These are phyloP conservation scores for Elephantulus edwardii DNA, from an alignment of 2,113 vertebrate genomes.

Conservation along the genomic window DNA sequence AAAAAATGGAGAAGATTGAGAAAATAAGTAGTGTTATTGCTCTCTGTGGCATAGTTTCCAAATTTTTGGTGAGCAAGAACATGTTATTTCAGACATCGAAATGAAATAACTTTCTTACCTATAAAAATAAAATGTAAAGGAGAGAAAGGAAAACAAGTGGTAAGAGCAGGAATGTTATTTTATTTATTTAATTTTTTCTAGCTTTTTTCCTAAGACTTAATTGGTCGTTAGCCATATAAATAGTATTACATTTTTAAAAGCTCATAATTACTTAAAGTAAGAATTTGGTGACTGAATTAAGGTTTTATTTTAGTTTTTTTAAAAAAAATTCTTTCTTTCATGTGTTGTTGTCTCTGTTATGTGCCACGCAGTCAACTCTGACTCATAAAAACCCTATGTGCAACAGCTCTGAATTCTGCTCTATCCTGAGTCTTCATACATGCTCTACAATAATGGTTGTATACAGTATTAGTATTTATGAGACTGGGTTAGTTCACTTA, in stretches of 20 bases:
- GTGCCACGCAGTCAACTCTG: no score
- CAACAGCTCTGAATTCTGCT: no score
- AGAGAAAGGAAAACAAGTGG: constrained; percentile 10
- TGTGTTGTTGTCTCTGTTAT: no score
- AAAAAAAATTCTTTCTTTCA: constrained; percentile 15
- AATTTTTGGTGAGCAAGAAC: background rate
- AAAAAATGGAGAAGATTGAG: background rate
- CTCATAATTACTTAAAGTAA: background rate
- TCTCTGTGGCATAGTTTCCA: background rate
- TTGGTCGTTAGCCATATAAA: background rate
- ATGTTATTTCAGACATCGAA: background rate
- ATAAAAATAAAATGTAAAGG: background rate
- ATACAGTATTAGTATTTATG: no score
- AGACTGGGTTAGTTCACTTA: no score
- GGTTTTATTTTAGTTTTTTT: background rate
- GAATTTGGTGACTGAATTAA: background rate
- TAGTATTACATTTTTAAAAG: background rate
- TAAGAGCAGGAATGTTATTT: background rate
- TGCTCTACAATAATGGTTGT: no score
- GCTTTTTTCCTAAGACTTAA: background rate
- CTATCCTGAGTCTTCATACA: no score
- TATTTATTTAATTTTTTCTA: background rate
- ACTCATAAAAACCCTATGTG: no score
- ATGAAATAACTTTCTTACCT: background rate
- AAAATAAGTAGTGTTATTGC: background rate